A percentile compares a stretch with the other conserved stretches of the same genome.
Conservation (phyloP, 2,888 invertebrate genomes). For the Idaea aversata region DNA sequence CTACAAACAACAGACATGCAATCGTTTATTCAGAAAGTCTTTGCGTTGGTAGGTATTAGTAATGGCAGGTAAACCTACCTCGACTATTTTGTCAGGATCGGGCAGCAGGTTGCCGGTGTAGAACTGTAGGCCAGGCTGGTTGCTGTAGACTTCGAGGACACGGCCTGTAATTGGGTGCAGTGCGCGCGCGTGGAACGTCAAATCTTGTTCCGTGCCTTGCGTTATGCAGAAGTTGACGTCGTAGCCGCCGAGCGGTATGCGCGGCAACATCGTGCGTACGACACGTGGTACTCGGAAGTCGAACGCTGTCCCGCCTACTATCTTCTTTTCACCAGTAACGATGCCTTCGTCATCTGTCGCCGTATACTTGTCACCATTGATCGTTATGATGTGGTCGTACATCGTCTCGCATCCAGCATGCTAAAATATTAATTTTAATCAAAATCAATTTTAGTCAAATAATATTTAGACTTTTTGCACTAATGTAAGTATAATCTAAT, state of each 20-base stretch:
- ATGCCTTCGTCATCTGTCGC: slow-evolving; percentile 85
- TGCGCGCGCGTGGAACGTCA: slow-evolving; percentile 84
- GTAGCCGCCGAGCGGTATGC: slow-evolving; percentile 86
- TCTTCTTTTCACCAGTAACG: slow-evolving; percentile 87
- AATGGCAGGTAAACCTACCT: slow-evolving; percentile 35
- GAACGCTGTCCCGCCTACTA: slow-evolving; percentile 85
- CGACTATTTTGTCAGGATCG: slow-evolving; percentile 69
- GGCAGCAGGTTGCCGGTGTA: slow-evolving; percentile 91
- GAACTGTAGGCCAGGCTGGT: slow-evolving; percentile 95
- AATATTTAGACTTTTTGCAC: too few species aligned
- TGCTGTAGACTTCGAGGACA: slow-evolving; percentile 88
- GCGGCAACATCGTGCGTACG: slow-evolving; percentile 83
- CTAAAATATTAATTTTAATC: slow-evolving; percentile 52
- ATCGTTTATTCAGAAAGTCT: too few species aligned
- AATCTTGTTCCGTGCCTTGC: slow-evolving; percentile 76
- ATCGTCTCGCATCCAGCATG: slow-evolving; percentile 81
- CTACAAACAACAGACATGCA: slow-evolving; percentile 22
- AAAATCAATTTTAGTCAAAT: too few species aligned
- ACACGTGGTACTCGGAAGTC: slow-evolving; percentile 86
- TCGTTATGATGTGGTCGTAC: slow-evolving; percentile 84
- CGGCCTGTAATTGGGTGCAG: slow-evolving; percentile 86
- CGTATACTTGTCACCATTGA: slow-evolving; percentile 89
- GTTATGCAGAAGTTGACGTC: slow-evolving; percentile 91
- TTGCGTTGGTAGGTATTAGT: too few species aligned
- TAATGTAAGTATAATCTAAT: too few species aligned